These are phyloP conservation scores for Halcyon malimbica DNA, from an alignment of 2,113 vertebrate genomes.

Conservation along the genomic window DNA sequence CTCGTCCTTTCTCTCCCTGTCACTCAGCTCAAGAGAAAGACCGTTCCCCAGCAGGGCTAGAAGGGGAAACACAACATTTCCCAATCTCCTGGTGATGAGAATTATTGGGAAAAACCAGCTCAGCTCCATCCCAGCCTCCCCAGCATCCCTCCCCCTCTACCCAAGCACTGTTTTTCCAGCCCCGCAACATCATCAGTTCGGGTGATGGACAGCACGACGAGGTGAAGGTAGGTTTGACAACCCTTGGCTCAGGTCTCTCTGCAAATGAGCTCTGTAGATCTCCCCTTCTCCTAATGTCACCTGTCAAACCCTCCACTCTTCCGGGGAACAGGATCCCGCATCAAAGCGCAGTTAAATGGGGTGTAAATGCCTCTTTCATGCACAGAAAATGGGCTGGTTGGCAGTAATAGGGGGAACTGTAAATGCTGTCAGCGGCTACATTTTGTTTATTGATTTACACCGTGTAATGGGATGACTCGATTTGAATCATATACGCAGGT, in stretches of 20 bases:
- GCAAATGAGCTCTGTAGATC: constrained; percentile 63
- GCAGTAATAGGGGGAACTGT: constrained; percentile 7
- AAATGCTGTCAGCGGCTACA: not conserved
- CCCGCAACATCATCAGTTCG: not conserved
- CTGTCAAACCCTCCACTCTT: constrained; percentile 2
- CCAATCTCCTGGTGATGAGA: not conserved
- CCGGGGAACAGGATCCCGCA: constrained; percentile 28
- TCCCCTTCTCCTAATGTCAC: constrained; percentile 49
- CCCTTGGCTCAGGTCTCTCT: constrained; percentile 10
- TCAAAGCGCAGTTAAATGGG: constrained; percentile 65
- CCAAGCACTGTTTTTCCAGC: not conserved
- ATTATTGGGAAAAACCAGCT: not conserved
- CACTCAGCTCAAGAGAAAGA: not conserved
- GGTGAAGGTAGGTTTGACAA: not conserved
- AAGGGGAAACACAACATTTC: not conserved
- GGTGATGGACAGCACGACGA: constrained; percentile 28
- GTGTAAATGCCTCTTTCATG: constrained; percentile 68
- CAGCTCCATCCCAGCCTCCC: not conserved
- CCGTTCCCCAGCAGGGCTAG: not conserved
- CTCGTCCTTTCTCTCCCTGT: not conserved
- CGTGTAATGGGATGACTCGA: constrained; percentile 14
- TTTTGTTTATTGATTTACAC: constrained; percentile 47
- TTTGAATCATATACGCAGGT: constrained; percentile 1
- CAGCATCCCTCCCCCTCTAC: not conserved
- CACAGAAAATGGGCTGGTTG: constrained; percentile 36